A percentile compares a stretch with the other conserved stretches of the same genome.
Evolutionary conservation across 2,888 invertebrate genomes (phyloP).

Genomic region (Hyalella azteca): DNA sequence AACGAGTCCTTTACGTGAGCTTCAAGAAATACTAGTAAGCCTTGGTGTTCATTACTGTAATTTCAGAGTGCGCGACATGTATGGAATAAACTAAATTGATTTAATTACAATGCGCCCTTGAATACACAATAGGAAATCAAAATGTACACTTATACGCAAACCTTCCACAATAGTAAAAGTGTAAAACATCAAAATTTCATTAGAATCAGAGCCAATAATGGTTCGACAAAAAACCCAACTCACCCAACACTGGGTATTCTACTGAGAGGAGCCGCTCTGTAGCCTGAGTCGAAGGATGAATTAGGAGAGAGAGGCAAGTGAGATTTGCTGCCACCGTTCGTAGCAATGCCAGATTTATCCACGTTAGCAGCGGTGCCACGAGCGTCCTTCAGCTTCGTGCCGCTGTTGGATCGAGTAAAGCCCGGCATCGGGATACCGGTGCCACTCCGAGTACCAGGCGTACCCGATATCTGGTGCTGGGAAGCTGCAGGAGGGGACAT

Average conservation of each 20-base stretch:
- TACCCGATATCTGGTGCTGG: not conserved
- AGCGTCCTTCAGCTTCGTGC: not conserved
- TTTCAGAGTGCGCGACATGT: too few species aligned
- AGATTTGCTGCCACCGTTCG: not conserved
- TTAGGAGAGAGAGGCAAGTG: conserved; percentile 9
- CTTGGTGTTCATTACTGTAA: too few species aligned
- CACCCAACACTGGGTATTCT: not conserved
- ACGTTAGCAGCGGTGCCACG: not conserved
- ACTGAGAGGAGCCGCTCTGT: conserved; percentile 29
- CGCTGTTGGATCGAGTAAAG: not conserved
- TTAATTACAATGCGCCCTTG: too few species aligned
- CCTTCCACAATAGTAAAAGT: too few species aligned
- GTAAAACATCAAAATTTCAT: too few species aligned
- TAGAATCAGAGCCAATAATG: too few species aligned
- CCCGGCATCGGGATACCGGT: not conserved
- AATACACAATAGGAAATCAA: too few species aligned
- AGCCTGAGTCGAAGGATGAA: conserved; percentile 19
- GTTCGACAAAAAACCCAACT: too few species aligned
- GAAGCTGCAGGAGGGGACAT: not conserved
- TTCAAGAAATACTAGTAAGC: too few species aligned
- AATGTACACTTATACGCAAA: too few species aligned
- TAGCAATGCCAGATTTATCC: not conserved
- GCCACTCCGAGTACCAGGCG: not conserved
- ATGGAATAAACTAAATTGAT: too few species aligned
- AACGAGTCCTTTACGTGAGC: too few species aligned